phyloP scores from a whole-genome alignment of 2,113 vertebrate genomes.

The Eidolon helvum region DNA sequence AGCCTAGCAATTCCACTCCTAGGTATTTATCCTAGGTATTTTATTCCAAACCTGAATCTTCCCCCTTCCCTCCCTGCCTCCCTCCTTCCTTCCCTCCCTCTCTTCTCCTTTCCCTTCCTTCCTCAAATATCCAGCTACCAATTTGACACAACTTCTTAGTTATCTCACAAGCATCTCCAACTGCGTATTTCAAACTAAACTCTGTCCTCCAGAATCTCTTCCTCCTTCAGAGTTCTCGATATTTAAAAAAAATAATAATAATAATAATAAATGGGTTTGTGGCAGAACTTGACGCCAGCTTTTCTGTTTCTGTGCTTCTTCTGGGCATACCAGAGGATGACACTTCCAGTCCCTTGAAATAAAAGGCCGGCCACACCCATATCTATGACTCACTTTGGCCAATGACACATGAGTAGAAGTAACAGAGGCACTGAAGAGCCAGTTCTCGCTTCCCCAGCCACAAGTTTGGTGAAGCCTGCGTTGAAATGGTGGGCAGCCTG shows the following conservation, averaged over 20 bases:
- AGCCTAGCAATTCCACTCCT: neutral
- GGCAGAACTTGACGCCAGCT: neutral
- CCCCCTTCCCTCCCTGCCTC: neutral
- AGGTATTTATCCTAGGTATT: neutral
- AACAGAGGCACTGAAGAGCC: neutral
- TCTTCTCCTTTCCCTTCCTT: neutral
- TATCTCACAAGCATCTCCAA: neutral
- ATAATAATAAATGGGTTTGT: neutral
- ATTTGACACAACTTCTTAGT: neutral
- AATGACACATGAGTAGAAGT: neutral
- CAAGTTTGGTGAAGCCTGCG: neutral
- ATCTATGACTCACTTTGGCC: neutral
- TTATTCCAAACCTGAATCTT: neutral
- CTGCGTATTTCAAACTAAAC: neutral
- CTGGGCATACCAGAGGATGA: no score
- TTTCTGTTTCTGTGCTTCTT: neutral
- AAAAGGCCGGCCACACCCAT: neutral
- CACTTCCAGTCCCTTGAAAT: neutral
- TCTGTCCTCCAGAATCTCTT: neutral
- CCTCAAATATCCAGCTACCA: neutral
- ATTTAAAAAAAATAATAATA: neutral
- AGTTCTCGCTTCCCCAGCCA: neutral
- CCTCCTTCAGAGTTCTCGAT: neutral
- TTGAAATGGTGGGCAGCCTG: neutral
- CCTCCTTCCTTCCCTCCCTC: neutral